Base-by-base conservation (phyloP, 1,140 invertebrate species). In the Pseudoatta argentina region DNA sequence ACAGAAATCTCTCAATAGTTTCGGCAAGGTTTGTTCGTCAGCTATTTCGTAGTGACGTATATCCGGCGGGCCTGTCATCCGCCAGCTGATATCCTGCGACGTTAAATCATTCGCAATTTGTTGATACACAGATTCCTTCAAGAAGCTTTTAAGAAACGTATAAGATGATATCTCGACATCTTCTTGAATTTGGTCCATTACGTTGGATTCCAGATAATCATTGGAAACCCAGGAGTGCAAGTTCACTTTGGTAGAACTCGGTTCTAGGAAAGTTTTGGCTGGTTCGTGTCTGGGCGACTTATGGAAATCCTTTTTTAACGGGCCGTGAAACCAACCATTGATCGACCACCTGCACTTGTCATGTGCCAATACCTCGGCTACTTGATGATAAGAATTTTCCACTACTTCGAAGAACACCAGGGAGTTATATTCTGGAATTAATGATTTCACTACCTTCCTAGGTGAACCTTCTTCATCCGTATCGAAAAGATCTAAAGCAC, bases 251-350 rank as follows among this genome's bases (percentile, higher is more conserved):
- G 63, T 76, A 0, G 91, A 57, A 21, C 89, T 79, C 10, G 95
- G 93, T 21, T 91, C 76, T 18, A 89, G 34, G 16, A 89, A 91
- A 7, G 87, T 79, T 1, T 72, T 24, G 1, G 66, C 30, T 18
- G 87, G 63, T 1, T 88, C 87, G 0, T 83, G 83, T 79, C 92
- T 91, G 0, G 66, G 66, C 16, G 67, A 51, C 57, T 69, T 86
- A 0, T 69, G 66, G 1, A 21, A 12, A 27, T 59, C 87, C 30
- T 83, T 18, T 69, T 30, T 86, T 0, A 91, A 1, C 0, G 95
- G 96, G 2, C 96, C 97, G 92, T 98, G 97, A 92, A 97, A 97
- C 97, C 97, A 97, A 55, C 97, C 97, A 89, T 97, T 97, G 67
- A 98, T 97, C 21, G 97, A 97, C 85, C 97, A 95, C 63, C 97